phyloP scores from a whole-genome alignment of 1,140 invertebrate species.

The Drosophila carrolli region DNA sequence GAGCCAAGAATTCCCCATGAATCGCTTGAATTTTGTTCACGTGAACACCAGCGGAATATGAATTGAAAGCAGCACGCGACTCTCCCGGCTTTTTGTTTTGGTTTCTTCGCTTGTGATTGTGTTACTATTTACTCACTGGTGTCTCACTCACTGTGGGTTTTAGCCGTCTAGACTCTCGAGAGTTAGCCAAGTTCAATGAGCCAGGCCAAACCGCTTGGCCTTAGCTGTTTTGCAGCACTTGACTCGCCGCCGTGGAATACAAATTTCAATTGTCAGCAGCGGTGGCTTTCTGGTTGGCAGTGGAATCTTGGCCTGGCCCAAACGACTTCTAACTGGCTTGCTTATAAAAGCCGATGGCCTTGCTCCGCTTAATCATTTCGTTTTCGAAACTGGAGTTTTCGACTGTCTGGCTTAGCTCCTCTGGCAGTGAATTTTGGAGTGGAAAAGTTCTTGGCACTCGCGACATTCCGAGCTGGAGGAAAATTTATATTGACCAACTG shows the following conservation, averaged over 20 bases:
- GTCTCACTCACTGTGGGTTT: conserved; percentile 1
- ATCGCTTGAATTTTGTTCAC: conserved; percentile 41
- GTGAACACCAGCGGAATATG: conserved; percentile 37
- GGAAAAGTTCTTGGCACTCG: conserved; percentile 39
- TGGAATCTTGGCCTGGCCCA: conserved; percentile 35
- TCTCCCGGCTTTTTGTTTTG: conserved; percentile 43
- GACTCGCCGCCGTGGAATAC: conserved; percentile 45
- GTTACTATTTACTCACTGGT: conserved; percentile 31
- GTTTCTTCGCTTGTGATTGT: conserved; percentile 16
- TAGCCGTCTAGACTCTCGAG: conserved; percentile 38
- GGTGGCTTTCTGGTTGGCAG: conserved; percentile 18
- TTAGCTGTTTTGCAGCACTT: conserved; percentile 54
- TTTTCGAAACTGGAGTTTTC: conserved; percentile 43
- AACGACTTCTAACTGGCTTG: conserved; percentile 24
- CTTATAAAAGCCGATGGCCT: conserved; percentile 66
- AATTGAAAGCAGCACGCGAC: conserved; percentile 66
- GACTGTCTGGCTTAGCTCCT: conserved; percentile 1
- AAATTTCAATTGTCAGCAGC: conserved; percentile 60
- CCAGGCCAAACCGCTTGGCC: conserved; percentile 50
- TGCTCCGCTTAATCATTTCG: conserved; percentile 63
- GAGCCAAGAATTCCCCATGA: conserved; percentile 50
- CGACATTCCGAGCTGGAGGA: conserved; percentile 15
- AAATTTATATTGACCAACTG: conserved; percentile 8
- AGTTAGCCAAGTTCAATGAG: conserved; percentile 67
- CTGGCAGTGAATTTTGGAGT: conserved; percentile 42